Base-by-base conservation (phyloP, 2,888 invertebrate species). In the Tetragnatha montana region DNA sequence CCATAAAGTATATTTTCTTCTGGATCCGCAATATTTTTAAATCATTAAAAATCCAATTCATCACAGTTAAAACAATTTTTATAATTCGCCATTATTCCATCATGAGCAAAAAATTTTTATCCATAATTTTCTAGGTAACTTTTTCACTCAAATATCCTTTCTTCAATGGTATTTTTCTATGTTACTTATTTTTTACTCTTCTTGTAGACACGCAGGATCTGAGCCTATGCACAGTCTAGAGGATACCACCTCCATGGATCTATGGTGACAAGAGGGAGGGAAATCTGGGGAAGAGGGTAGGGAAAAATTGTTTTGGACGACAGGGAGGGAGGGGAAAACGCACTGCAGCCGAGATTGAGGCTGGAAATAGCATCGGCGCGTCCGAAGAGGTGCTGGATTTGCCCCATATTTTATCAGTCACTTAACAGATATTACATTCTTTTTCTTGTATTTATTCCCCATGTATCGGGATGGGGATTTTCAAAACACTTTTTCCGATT, bases 271-370 rank as follows among this genome's bases (percentile, higher is more conserved):
- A 50, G 76, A 35, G 50, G 22, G 68, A 68, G 75, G 75, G 68
- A 84, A 76, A 49, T 84, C 76, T 71, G 49, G 69, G 35, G 49
- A 22, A 8, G 76, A 75, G 21, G 21, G 76, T 47, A 35, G 73
- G 73, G 71, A 85, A 79, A 85, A 79, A 79, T 79, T 69, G 79
- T 85, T 79, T 85, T 70, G 79, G 74, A 86, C 50, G 70, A 75
- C 75, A 68, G 8, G 60, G 51, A 82, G 19, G 71, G 73, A 22
- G 17, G 19, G 70, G 60, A 35, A 83, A 81, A 81, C 73, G 81
- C 21, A 49, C 51, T 49, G 81, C 50, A 12, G 81, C 35, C 35
- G 35, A 81, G 81, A 81, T 51, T 81, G 71, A 51, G 50, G 21
- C 35, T 22, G 71, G 21, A 49, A 81, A 81, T 51, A 21, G 51